Percentiles rank a stretch among this genome's conserved stretches.
Evolutionary conservation across 1,140 invertebrate species (phyloP).

Genomic region (Bombus waltoni): DNA sequence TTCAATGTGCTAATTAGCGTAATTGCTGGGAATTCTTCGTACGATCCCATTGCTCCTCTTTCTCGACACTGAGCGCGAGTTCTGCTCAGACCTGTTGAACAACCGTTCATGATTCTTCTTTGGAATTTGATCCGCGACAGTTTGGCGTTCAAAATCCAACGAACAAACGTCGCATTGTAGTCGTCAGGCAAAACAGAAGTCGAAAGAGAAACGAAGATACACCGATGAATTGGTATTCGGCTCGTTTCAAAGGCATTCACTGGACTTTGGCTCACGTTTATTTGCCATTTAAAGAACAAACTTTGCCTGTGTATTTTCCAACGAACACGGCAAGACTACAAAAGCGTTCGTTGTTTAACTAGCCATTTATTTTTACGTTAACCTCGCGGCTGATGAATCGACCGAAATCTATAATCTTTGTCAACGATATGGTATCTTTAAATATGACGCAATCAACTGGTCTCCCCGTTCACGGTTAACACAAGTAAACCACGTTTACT

Average conservation of each 20-base stretch:
- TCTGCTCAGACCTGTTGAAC: conserved; percentile 32
- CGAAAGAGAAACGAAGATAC: neutral
- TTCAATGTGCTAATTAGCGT: conserved; percentile 22
- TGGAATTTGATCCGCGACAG: neutral
- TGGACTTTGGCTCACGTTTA: conserved; percentile 22
- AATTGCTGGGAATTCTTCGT: neutral
- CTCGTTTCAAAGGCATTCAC: neutral
- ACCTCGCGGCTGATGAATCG: neutral
- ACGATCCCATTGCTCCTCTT: conserved; percentile 52
- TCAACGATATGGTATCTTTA: neutral
- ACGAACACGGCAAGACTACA: neutral
- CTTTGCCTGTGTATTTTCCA: conserved; percentile 28
- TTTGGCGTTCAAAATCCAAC: neutral
- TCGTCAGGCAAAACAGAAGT: neutral
- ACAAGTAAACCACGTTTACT: conserved; percentile 16
- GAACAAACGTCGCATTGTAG: no score
- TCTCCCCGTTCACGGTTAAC: no score
- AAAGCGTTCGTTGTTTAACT: conserved; percentile 12
- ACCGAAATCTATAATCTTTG: conserved; percentile 1
- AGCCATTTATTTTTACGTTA: conserved; percentile 28
- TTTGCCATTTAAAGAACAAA: conserved; percentile 48
- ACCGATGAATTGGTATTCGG: neutral
- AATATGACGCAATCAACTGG: neutral
- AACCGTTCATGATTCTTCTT: neutral
- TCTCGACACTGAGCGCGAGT: neutral